Conservation (phyloP, 2,113 vertebrate species). For the Odontophorus gujanensis region DNA sequence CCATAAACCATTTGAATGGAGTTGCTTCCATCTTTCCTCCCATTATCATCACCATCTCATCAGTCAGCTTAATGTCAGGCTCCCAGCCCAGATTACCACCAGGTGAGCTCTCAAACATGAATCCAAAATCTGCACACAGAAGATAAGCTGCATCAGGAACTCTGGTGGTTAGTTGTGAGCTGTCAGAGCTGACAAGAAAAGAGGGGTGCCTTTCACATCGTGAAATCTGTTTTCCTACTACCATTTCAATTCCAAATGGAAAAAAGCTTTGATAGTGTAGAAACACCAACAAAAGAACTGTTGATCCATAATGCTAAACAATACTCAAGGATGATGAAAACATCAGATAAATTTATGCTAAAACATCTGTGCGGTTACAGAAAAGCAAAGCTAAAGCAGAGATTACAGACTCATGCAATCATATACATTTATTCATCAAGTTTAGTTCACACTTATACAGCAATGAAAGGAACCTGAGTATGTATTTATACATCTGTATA, state of each 20-base stretch:
- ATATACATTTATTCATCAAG: background rate
- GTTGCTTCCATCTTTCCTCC: slow-evolving; percentile 99
- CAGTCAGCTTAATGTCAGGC: slow-evolving; percentile 95
- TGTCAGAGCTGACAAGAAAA: slow-evolving; percentile 2
- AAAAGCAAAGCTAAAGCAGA: slow-evolving; percentile 26
- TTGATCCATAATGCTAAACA: background rate
- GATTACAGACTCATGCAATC: background rate
- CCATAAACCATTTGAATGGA: slow-evolving; percentile 99
- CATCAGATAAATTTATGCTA: background rate
- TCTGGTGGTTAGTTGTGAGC: background rate
- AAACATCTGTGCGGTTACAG: background rate
- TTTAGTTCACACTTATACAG: background rate
- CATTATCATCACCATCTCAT: slow-evolving; percentile 99
- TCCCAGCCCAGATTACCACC: slow-evolving; percentile 98
- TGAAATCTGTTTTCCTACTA: background rate
- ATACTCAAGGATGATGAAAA: background rate
- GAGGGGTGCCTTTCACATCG: background rate
- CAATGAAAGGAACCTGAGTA: background rate
- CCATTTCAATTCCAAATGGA: background rate
- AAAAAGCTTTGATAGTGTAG: background rate
- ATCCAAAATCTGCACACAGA: slow-evolving; percentile 89
- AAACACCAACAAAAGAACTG: background rate
- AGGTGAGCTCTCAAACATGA: slow-evolving; percentile 98
- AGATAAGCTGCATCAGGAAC: slow-evolving; percentile 12
- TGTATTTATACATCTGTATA: background rate